These are phyloP conservation scores for Bombyx mori DNA, from an alignment of 1,140 invertebrate genomes.

Conservation along the genomic window DNA sequence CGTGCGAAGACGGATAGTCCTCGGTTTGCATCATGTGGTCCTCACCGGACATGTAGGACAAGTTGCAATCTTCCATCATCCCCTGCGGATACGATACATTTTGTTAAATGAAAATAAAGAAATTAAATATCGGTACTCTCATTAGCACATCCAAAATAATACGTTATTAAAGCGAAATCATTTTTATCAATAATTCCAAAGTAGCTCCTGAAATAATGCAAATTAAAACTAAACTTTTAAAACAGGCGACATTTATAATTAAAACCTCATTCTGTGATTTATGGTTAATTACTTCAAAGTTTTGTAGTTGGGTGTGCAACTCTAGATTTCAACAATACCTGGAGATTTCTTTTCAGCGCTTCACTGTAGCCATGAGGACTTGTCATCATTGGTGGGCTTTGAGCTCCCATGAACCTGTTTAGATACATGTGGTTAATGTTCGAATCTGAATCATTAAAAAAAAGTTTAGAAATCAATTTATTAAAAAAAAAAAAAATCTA, in stretches of 20 bases:
- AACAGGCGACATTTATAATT: background rate
- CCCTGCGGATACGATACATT: constrained; percentile 29
- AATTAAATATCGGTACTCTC: too few species aligned
- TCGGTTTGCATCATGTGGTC: constrained; percentile 67
- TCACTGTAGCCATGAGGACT: constrained; percentile 68
- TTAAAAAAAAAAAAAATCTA: background rate
- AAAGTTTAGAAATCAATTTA: background rate
- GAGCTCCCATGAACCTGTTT: constrained; percentile 65
- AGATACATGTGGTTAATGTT: constrained; percentile 2
- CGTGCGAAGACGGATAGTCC: constrained; percentile 65
- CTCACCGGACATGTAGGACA: constrained; percentile 64
- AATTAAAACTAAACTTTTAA: too few species aligned
- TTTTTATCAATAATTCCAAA: too few species aligned
- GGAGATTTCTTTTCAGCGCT: constrained; percentile 66
- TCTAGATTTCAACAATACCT: constrained; percentile 35
- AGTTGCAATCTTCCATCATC: constrained; percentile 70
- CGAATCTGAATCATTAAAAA: constrained; percentile 7
- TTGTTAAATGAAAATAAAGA: too few species aligned
- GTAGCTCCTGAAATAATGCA: too few species aligned
- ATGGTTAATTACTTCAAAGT: background rate
- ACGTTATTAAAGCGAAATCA: too few species aligned
- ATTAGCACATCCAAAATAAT: too few species aligned
- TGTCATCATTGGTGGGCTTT: constrained; percentile 68
- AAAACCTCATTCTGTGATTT: constrained; percentile 5
- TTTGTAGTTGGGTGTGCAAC: background rate